Conservation (phyloP, 2,888 invertebrate genomes). For the Eupithecia subfuscata region DNA sequence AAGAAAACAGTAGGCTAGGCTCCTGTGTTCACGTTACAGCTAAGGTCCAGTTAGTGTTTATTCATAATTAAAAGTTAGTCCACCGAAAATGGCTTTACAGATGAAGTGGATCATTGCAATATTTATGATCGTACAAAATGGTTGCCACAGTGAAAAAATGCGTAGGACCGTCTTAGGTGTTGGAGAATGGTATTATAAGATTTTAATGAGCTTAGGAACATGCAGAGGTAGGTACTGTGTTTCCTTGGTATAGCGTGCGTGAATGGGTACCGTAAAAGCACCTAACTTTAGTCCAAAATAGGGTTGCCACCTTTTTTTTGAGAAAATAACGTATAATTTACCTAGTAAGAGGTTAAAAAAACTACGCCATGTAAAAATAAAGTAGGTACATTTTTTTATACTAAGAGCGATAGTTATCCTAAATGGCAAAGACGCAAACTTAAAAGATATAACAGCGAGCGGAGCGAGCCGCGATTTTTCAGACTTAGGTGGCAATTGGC, state of each 20-base stretch:
- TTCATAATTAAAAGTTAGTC: background rate
- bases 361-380: no score
- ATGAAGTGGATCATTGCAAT: background rate
- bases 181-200: conserved; percentile 65
- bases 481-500: no score
- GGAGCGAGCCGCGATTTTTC: no score
- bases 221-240: conserved; percentile 62
- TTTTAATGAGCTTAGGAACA: conserved; percentile 62
- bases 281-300: no score
- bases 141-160: conserved; percentile 40
- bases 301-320: no score
- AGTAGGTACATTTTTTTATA: no score
- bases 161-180: conserved; percentile 57
- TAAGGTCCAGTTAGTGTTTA: background rate
- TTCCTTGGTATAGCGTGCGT: background rate
- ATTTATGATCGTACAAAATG: background rate
- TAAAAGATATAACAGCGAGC: no score
- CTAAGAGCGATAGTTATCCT: no score
- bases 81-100: background rate
- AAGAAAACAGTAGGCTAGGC: background rate
- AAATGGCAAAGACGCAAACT: no score
- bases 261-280: background rate
- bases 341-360: no score
- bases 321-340: no score
- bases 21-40: background rate